phyloP scores from a whole-genome alignment of 2,113 vertebrate species.

The Paramisgurnus dabryanus region DNA sequence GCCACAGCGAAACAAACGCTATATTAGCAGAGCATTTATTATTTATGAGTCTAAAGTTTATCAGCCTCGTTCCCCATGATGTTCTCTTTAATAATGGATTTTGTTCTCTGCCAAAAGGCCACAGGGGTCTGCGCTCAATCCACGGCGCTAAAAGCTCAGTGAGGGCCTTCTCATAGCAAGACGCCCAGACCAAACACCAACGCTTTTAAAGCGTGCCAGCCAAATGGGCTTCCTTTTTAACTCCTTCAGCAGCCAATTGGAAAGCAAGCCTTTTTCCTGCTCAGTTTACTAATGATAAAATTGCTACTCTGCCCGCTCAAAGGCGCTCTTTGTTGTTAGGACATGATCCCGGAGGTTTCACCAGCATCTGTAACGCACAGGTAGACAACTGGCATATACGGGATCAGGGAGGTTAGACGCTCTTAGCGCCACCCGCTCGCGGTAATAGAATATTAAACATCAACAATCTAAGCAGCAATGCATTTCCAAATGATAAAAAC shows the following conservation, averaged over 20 bases:
- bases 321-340: constrained; percentile 71
- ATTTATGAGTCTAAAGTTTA: constrained; percentile 43
- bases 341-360: constrained; percentile 66
- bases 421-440: constrained; percentile 43
- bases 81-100: constrained; percentile 55
- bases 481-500: not conserved
- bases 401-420: constrained; percentile 50
- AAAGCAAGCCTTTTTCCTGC: constrained; percentile 67
- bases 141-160: constrained; percentile 54
- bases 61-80: constrained; percentile 17
- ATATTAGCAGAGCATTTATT: constrained; percentile 44
- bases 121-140: constrained; percentile 45
- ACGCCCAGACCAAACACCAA: constrained; percentile 56
- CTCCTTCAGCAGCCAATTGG: constrained; percentile 62
- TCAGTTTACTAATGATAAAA: constrained; percentile 79
- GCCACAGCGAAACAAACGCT: constrained; percentile 34
- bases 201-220: constrained; percentile 54
- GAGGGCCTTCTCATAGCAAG: constrained; percentile 48
- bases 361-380: constrained; percentile 65
- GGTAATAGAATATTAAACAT: constrained; percentile 42
- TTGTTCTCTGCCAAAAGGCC: constrained; percentile 47
- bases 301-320: constrained; percentile 67
- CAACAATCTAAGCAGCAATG: constrained; percentile 9
- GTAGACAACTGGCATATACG: constrained; percentile 59
- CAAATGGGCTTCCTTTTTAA: constrained; percentile 66